A percentile compares a stretch with the other conserved stretches of the same genome.
These are phyloP conservation scores for Armadillidium nasatum DNA, from an alignment of 1,140 invertebrate species.

Conservation along the genomic window DNA sequence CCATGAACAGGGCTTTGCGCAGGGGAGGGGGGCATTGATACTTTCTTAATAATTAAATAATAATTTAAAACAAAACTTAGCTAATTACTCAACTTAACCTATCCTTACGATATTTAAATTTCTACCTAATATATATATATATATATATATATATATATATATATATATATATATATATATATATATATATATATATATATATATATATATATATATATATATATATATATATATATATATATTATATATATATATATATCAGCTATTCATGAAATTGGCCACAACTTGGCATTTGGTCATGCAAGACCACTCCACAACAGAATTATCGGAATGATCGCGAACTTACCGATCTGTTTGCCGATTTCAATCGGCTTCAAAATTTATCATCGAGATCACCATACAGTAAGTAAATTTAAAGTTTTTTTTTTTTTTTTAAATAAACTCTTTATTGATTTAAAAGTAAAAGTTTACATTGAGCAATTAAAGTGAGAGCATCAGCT, in stretches of 20 bases:
- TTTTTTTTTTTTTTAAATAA: neutral
- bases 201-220: slow-evolving; percentile 6
- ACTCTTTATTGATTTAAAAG: neutral
- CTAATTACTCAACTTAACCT: too few species aligned
- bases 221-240: neutral
- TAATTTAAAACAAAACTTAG: too few species aligned
- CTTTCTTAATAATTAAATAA: too few species aligned
- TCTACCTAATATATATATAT: neutral
- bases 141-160: neutral
- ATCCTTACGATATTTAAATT: too few species aligned
- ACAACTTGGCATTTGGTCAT: slow-evolving; percentile 95
- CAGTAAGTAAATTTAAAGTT: slow-evolving; percentile 56
- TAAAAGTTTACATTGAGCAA: too few species aligned
- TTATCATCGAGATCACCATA: slow-evolving; percentile 96
- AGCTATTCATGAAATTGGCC: slow-evolving; percentile 88
- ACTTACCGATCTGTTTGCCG: slow-evolving; percentile 90
- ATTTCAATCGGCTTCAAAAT: slow-evolving; percentile 94
- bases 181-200: slow-evolving; percentile 11
- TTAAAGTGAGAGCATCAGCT: too few species aligned
- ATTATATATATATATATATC: neutral
- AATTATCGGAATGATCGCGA: slow-evolving; percentile 90
- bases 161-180: slow-evolving; percentile 1
- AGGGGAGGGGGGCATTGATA: too few species aligned
- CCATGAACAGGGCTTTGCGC: too few species aligned
- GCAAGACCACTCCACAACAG: slow-evolving; percentile 74